Conservation (phyloP, 1,140 invertebrate genomes). For the Drosophila nebulosa region DNA sequence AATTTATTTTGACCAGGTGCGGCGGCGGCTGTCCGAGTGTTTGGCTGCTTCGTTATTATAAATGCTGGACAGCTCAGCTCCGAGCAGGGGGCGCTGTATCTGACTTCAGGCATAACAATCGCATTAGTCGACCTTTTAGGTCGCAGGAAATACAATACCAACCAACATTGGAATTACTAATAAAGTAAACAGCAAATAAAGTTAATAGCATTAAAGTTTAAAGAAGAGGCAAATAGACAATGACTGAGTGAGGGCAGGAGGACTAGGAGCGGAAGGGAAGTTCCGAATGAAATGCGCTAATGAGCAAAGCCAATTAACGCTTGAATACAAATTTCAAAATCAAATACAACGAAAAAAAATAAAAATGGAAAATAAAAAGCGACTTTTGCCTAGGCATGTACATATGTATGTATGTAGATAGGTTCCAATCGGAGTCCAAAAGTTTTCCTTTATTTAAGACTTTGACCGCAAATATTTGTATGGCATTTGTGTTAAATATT, state of each 20-base stretch:
- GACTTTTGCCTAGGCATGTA: slow-evolving; percentile 24
- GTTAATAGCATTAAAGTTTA: slow-evolving; percentile 71
- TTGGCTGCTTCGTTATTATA: background rate
- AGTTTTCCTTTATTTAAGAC: slow-evolving; percentile 45
- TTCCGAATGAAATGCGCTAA: slow-evolving; percentile 51
- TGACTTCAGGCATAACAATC: slow-evolving; percentile 61
- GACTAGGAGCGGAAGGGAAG: background rate
- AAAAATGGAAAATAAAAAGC: slow-evolving; percentile 8
- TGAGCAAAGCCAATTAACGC: slow-evolving; percentile 76
- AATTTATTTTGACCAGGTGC: slow-evolving; percentile 1
- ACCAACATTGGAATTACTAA: slow-evolving; percentile 50
- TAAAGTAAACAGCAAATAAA: slow-evolving; percentile 78
- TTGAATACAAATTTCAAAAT: slow-evolving; percentile 74
- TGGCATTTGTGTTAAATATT: slow-evolving; percentile 34
- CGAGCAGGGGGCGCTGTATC: background rate
- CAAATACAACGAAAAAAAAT: slow-evolving; percentile 41
- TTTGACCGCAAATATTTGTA: slow-evolving; percentile 41
- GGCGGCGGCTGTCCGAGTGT: background rate
- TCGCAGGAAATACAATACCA: slow-evolving; percentile 66
- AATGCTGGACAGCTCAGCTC: background rate
- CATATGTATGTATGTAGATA: background rate
- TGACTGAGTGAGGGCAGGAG: background rate
- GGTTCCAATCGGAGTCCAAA: slow-evolving; percentile 3
- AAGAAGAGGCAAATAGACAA: background rate
- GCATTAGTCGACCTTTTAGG: slow-evolving; percentile 61